These are phyloP conservation scores for Beroe forskalii DNA, from an alignment of 37 sponge, comb jelly and placozoan species.

Conservation along the genomic window DNA sequence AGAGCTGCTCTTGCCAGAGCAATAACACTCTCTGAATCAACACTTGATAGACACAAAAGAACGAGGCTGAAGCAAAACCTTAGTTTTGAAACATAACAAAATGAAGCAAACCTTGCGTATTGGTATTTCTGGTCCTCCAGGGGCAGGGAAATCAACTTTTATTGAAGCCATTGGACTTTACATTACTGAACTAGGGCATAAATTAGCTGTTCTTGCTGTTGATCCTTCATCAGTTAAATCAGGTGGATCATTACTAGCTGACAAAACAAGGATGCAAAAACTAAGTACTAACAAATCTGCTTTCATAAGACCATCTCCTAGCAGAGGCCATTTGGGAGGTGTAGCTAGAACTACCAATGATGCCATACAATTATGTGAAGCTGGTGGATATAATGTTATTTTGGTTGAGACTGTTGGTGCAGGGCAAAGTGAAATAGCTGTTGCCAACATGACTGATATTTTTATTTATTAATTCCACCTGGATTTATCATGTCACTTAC, in stretches of 20 bases:
- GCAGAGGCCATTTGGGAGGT: conserved; percentile 87
- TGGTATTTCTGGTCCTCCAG: conserved; percentile 94
- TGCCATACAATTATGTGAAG: conserved; percentile 71
- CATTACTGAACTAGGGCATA: conserved; percentile 68
- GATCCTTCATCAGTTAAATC: conserved; percentile 86
- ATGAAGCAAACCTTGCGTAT: conserved; percentile 66
- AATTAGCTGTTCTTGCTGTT: conserved; percentile 85
- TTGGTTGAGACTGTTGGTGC: conserved; percentile 96
- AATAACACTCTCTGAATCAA: conserved; percentile 26
- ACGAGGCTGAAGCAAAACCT: no score
- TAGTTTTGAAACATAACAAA: neutral
- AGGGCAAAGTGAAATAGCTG: conserved; percentile 91
- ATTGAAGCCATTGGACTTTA: conserved; percentile 80
- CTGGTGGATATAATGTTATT: conserved; percentile 84
- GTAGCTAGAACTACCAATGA: conserved; percentile 84
- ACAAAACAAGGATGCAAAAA: conserved; percentile 91
- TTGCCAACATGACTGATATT: conserved; percentile 86
- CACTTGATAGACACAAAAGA: conserved; percentile 29
- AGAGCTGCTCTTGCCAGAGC: conserved; percentile 32
- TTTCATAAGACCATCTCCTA: conserved; percentile 92
- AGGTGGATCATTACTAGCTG: conserved; percentile 89
- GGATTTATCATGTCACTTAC: no score
- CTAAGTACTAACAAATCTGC: conserved; percentile 75
- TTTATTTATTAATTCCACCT: conserved; percentile 89
- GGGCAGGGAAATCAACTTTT: conserved; percentile 92